phyloP scores from a whole-genome alignment of 2,888 invertebrate genomes.

The Dryomyza anilis region DNA sequence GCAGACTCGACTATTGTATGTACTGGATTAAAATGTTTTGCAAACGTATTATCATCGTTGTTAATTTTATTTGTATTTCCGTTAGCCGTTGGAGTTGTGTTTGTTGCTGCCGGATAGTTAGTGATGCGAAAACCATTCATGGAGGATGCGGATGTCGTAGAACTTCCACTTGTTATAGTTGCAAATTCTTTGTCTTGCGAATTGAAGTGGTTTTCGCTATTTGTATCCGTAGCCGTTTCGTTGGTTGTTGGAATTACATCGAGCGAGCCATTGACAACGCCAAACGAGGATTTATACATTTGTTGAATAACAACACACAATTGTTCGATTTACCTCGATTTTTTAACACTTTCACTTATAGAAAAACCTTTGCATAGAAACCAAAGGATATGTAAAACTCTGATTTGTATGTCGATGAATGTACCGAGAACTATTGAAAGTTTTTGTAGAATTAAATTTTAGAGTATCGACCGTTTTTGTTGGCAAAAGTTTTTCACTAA shows the following conservation, averaged over 20 bases:
- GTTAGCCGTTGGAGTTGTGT: constrained; percentile 15
- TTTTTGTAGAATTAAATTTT: no score
- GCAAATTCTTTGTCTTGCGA: no score
- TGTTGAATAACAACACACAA: constrained; percentile 24
- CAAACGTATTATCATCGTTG: constrained; percentile 27
- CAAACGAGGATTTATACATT: constrained; percentile 25
- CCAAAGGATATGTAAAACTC: no score
- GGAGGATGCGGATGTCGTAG: no score
- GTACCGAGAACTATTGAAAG: no score
- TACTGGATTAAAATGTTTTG: constrained; percentile 34
- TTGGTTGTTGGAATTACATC: constrained; percentile 40
- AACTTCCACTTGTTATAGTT: no score
- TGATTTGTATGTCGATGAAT: no score
- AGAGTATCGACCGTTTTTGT: no score
- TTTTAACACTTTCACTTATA: background rate
- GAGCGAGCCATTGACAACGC: background rate
- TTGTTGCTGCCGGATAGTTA: constrained; percentile 49
- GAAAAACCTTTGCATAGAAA: background rate
- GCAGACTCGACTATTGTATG: constrained; percentile 1
- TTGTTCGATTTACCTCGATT: background rate
- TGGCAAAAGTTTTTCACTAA: no score
- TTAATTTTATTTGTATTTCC: constrained; percentile 35
- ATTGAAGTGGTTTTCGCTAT: constrained; percentile 18
- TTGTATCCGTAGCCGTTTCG: constrained; percentile 28
- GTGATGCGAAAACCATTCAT: constrained; percentile 56